Percentiles rank a stretch among this genome's conserved stretches.
These are phyloP conservation scores for Melitaea cinxia DNA, from an alignment of 1,140 invertebrate genomes.

Conservation along the genomic window DNA sequence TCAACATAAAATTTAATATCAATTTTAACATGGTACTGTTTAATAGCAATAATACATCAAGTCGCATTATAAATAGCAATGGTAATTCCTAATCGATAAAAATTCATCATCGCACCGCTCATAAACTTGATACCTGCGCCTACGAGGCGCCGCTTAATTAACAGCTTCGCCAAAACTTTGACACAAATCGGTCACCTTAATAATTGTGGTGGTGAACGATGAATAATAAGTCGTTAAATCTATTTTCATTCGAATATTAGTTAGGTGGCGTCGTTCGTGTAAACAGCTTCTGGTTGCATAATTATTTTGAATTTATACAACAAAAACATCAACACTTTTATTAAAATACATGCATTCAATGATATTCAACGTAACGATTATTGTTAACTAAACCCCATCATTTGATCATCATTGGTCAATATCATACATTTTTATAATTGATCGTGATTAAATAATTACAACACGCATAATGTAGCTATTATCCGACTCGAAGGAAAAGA, in stretches of 20 bases:
- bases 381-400: not conserved
- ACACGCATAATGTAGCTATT: conserved; percentile 1
- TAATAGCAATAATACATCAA: conserved; percentile 10
- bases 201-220: conserved; percentile 23
- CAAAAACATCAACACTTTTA: no score
- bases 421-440: not conserved
- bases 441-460: not conserved
- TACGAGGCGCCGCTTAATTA: conserved; percentile 37
- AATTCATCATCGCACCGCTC: conserved; percentile 33
- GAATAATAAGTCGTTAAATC: conserved; percentile 29
- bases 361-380: not conserved
- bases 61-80: conserved; percentile 20
- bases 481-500: conserved; percentile 3
- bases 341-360: not conserved
- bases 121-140: conserved; percentile 31
- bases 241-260: conserved; percentile 18
- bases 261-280: not conserved
- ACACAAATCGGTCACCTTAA: conserved; percentile 31
- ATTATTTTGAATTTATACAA: no score
- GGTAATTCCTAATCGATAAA: conserved; percentile 35
- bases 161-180: conserved; percentile 38
- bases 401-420: not conserved
- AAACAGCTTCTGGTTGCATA: no score
- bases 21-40: conserved; percentile 5
- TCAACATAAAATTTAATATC: conserved; percentile 8